These are phyloP conservation scores for Aspidapion aeneum DNA, from an alignment of 2,888 invertebrate species.

Conservation along the genomic window DNA sequence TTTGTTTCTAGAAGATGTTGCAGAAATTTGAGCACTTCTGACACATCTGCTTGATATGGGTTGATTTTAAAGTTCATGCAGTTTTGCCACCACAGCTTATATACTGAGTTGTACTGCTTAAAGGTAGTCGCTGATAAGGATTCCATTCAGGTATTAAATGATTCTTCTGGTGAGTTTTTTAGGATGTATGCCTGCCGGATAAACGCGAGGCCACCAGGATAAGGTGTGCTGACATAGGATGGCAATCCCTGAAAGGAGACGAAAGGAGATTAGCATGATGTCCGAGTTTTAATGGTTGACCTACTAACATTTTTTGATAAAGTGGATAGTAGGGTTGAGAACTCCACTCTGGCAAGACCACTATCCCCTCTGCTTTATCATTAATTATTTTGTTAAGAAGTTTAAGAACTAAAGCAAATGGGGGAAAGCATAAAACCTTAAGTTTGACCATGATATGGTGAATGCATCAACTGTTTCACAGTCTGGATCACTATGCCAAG, in stretches of 20 bases:
- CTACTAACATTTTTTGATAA: not conserved
- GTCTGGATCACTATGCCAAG: no score
- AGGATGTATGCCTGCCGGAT: not conserved
- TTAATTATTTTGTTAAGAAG: no score
- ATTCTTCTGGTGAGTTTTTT: not conserved
- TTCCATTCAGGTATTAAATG: not conserved
- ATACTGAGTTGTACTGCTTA: not conserved
- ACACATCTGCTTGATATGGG: not conserved
- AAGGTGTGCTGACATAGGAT: no score
- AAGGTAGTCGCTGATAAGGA: not conserved
- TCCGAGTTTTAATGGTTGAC: not conserved
- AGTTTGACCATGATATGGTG: no score
- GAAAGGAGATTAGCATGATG: not conserved
- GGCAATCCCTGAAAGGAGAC: constrained; percentile 2
- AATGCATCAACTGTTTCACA: no score
- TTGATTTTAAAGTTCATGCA: not conserved
- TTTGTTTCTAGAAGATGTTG: not conserved
- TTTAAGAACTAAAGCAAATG: no score
- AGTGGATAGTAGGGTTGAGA: not conserved
- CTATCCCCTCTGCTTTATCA: no score
- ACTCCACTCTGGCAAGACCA: no score
- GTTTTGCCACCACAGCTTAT: not conserved
- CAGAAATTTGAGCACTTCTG: no score
- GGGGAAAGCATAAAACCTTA: no score
- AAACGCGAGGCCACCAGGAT: constrained; percentile 8